These are phyloP conservation scores for Poecilobothrus nobilitatus DNA, from an alignment of 2,888 invertebrate genomes.

Conservation along the genomic window DNA sequence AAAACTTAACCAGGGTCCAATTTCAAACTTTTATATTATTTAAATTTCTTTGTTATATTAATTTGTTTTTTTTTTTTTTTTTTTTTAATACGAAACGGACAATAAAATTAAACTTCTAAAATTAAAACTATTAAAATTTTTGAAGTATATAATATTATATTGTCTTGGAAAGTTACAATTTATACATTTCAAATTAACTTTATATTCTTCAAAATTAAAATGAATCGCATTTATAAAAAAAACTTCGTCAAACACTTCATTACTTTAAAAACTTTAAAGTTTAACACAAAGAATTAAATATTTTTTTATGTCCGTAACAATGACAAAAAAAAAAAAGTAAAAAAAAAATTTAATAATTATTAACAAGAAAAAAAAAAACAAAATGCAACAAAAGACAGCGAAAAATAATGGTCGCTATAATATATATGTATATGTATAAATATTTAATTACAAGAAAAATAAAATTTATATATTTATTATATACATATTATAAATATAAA, in stretches of 20 bases:
- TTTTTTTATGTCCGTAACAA: too few species aligned
- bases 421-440: constrained; percentile 15
- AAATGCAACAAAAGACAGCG: constrained; percentile 20
- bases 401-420: background rate
- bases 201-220: background rate
- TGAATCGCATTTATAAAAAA: background rate
- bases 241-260: too few species aligned
- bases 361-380: constrained; percentile 17
- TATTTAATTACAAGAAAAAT: constrained; percentile 16
- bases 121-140: background rate
- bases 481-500: constrained; percentile 9
- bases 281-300: too few species aligned
- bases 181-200: background rate
- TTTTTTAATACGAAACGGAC: too few species aligned
- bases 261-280: too few species aligned
- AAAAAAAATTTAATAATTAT: too few species aligned
- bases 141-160: background rate
- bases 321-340: constrained; percentile 20
- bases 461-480: constrained; percentile 12
- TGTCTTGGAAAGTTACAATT: background rate
- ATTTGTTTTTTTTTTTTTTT: too few species aligned
- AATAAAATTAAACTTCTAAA: too few species aligned
- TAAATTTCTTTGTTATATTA: background rate
- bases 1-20: background rate
- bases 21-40: background rate